phyloP scores from a whole-genome alignment of 2,113 vertebrate genomes.

The Monopterus albus region DNA sequence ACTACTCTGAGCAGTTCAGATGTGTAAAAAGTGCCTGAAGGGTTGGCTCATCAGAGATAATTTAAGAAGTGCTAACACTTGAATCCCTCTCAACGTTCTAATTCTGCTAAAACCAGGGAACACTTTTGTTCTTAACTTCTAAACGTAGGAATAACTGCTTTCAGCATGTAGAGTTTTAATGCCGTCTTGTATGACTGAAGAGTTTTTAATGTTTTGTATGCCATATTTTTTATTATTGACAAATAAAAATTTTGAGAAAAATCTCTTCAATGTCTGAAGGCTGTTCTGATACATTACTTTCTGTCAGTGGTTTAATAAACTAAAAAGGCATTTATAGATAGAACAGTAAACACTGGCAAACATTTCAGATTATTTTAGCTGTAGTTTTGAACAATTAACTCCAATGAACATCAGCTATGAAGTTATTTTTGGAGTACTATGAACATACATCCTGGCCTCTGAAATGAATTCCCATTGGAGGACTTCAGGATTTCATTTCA shows the following conservation, averaged over 20 bases:
- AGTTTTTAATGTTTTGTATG: slow-evolving; percentile 82
- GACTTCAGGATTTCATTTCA: slow-evolving; percentile 47
- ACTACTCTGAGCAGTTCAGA: slow-evolving; percentile 36
- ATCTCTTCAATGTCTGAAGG: slow-evolving; percentile 13
- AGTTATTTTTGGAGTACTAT: slow-evolving; percentile 1
- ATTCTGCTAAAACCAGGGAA: slow-evolving; percentile 54
- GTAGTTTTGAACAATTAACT: background rate
- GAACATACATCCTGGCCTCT: background rate
- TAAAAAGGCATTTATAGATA: background rate
- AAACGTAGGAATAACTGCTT: slow-evolving; percentile 57
- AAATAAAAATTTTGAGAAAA: slow-evolving; percentile 77
- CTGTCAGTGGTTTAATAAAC: slow-evolving; percentile 44
- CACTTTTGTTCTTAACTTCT: slow-evolving; percentile 51
- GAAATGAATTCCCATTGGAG: background rate
- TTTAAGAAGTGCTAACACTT: slow-evolving; percentile 26
- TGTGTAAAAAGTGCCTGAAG: slow-evolving; percentile 68
- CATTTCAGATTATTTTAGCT: background rate
- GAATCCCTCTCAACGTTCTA: slow-evolving; percentile 41
- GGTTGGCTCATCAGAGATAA: slow-evolving; percentile 8
- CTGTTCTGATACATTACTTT: slow-evolving; percentile 61
- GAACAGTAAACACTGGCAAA: slow-evolving; percentile 4
- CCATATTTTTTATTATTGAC: slow-evolving; percentile 80
- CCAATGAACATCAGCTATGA: too few relatives aligned
- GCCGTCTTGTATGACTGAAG: slow-evolving; percentile 65
- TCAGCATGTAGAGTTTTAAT: slow-evolving; percentile 50